Evolutionary conservation across 2,797 vertebrate genomes (phyloP), one percentile per base, ranked within the genome.

Genomic region (Mustela erminea): DNA sequence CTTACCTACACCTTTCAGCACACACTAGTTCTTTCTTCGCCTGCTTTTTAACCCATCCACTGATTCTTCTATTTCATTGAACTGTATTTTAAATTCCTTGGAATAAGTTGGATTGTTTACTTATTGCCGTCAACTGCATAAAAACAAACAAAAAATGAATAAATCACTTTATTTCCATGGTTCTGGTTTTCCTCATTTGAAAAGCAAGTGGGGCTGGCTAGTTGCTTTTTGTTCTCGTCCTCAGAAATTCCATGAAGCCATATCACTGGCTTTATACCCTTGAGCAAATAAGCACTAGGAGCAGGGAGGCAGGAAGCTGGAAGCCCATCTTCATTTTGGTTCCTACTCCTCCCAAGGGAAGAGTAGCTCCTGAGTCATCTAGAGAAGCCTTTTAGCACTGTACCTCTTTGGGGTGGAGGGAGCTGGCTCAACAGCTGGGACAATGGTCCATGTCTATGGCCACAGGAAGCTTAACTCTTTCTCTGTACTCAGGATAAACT

Each of bases 391-490:
- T 94, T 49, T 35, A 15, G 49, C 58, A 38, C 68, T 66, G 0
- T 74, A 88, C 95, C 95, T 49, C 75, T 54, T 13, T 78, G 81
- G 82, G 41, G 13, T 41, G 41, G 72, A 29, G 13, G 72, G 25
- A 13, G 15, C 43, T 32, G 27, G 74, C 70, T 96, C 3, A 38
- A 3, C 83, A 83, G 46, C 93, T 86, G 84, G 89, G 83, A 84
- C 74, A 82, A 43, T 82, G 77, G 95, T 58, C 60, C 54, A 35
- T 98, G 96, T 90, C 72, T 90, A 77, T 95, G 85, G 78, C 95
- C 96, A 74, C 80, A 93, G 68, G 88, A 97, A 94, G 87, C 94
- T 94, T 98, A 95, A 86, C 85, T 93, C 93, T 97, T 96, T 75
- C 62, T 92, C 84, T 93, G 46, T 87, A 74, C 77, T 85, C 90